Conservation (phyloP, 92 coral and sea anemone species). For the Parazoanthus darwini region DNA sequence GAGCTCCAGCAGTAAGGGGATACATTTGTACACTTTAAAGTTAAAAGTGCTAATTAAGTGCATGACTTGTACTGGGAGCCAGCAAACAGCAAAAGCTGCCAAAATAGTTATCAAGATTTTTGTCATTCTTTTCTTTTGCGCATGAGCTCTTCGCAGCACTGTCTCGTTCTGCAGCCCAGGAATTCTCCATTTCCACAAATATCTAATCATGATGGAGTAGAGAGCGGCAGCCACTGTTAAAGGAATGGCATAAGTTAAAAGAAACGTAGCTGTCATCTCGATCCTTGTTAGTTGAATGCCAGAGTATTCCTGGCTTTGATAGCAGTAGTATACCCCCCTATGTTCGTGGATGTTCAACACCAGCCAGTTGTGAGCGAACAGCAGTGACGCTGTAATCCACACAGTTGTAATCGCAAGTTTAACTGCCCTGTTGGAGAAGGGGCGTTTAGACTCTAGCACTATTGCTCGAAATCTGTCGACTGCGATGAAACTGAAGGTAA, state of each 20-base stretch:
- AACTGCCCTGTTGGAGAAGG: slow-evolving; percentile 34
- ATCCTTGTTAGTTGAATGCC: slow-evolving; percentile 20
- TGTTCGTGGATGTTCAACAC: slow-evolving; percentile 13
- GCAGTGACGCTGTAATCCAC: slow-evolving; percentile 2
- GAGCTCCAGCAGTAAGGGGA: slow-evolving; percentile 13
- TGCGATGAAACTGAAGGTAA: slow-evolving; percentile 31
- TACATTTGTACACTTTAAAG: not conserved
- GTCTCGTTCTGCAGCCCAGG: slow-evolving; percentile 32
- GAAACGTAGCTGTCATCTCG: slow-evolving; percentile 18
- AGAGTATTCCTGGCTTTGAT: slow-evolving; percentile 8
- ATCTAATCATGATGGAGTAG: slow-evolving; percentile 27
- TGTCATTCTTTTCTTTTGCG: slow-evolving; percentile 30
- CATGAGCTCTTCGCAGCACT: slow-evolving; percentile 22
- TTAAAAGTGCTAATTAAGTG: not conserved
- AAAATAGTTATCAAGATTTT: slow-evolving; percentile 28
- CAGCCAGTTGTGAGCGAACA: slow-evolving; percentile 28
- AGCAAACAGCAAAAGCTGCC: slow-evolving; percentile 28
- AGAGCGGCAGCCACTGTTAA: slow-evolving; percentile 16
- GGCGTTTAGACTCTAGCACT: slow-evolving; percentile 30
- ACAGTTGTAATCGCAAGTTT: slow-evolving; percentile 7
- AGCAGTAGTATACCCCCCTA: slow-evolving; percentile 11
- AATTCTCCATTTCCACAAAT: slow-evolving; percentile 35
- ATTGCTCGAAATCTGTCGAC: slow-evolving; percentile 39
- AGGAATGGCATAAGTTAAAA: slow-evolving; percentile 21
- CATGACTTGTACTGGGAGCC: slow-evolving; percentile 32